phyloP scores from a whole-genome alignment of 2,797 vertebrate genomes.

The Acanthis flammea region DNA sequence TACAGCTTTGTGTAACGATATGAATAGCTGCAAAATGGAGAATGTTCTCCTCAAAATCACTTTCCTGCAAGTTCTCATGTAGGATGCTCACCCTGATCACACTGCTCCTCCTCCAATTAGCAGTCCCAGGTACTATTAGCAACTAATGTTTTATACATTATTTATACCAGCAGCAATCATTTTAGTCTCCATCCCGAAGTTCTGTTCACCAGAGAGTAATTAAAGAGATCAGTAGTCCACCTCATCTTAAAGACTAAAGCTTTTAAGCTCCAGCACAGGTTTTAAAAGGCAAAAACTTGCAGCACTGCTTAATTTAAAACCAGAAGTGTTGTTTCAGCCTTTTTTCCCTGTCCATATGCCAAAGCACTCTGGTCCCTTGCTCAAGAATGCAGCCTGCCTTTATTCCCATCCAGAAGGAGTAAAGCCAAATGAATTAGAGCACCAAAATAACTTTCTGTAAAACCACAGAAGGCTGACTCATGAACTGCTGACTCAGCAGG shows the following conservation, averaged over 20 bases:
- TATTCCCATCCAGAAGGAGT: conserved; percentile 9
- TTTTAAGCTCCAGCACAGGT: neutral
- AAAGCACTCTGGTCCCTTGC: neutral
- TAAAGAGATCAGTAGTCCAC: neutral
- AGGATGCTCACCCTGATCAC: neutral
- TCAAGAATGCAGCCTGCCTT: conserved; percentile 20
- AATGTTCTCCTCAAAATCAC: neutral
- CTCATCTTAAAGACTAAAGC: neutral
- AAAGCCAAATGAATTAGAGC: conserved; percentile 15
- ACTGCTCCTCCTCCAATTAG: neutral
- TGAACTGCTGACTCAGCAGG: neutral
- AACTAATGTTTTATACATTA: neutral
- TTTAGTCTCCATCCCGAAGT: neutral
- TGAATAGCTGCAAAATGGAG: rapidly evolving
- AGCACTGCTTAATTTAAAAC: neutral
- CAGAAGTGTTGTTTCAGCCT: conserved; percentile 5
- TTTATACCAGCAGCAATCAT: neutral
- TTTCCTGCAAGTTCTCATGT: neutral
- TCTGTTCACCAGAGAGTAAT: neutral
- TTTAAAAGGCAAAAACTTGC: neutral
- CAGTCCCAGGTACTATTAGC: neutral
- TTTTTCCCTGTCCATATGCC: neutral
- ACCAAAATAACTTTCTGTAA: conserved; percentile 14
- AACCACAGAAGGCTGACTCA: conserved; percentile 35
- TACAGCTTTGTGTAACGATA: neutral